Conservation (phyloP, 2,113 vertebrate genomes). For the Nerophis ophidion region DNA sequence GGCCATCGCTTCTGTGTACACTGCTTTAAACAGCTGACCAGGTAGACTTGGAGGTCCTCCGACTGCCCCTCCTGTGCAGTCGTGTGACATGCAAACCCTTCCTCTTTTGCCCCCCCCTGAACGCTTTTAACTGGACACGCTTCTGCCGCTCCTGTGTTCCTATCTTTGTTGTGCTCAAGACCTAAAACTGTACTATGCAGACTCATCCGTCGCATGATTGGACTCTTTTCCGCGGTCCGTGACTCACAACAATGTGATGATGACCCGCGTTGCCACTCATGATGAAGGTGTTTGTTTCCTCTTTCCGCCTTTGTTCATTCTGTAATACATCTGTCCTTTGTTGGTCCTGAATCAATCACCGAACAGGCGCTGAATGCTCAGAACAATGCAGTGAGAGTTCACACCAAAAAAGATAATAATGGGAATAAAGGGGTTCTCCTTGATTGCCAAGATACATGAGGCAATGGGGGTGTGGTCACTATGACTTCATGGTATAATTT, state of each 20-base stretch:
- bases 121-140: slow-evolving; percentile 37
- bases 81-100: slow-evolving; percentile 19
- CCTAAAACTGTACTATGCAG: slow-evolving; percentile 11
- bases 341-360: neutral
- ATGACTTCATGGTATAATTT: no score
- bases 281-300: slow-evolving; percentile 26
- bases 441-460: no score
- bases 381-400: no score
- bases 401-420: no score
- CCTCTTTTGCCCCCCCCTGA: neutral
- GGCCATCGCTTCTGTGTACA: slow-evolving; percentile 89
- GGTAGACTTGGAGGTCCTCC: slow-evolving; percentile 64
- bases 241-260: slow-evolving; percentile 34
- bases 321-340: neutral
- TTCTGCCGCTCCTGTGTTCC: slow-evolving; percentile 26
- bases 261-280: slow-evolving; percentile 22
- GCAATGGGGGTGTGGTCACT: no score
- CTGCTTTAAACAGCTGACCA: slow-evolving; percentile 83
- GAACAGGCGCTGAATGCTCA: neutral
- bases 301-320: neutral
- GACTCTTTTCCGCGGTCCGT: slow-evolving; percentile 22
- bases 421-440: no score
- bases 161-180: slow-evolving; percentile 7
- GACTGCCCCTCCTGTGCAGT: slow-evolving; percentile 2
- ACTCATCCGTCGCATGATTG: slow-evolving; percentile 38